phyloP scores from a whole-genome alignment of 2,113 vertebrate species.

The Delphinapterus leucas region DNA sequence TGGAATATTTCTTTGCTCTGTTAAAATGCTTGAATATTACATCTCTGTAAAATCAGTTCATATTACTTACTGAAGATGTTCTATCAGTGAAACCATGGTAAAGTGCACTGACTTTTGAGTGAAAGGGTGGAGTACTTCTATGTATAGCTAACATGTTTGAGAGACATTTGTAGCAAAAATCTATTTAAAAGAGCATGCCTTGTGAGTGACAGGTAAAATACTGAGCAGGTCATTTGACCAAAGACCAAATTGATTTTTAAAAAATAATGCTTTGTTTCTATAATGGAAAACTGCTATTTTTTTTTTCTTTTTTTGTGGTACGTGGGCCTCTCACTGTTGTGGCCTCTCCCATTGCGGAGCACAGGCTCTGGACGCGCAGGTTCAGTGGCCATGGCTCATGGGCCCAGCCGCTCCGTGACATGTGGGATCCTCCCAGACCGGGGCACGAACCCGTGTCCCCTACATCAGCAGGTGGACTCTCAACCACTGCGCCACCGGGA shows the following conservation, averaged over 20 bases:
- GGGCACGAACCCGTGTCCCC: too few species aligned
- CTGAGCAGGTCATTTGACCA: background rate
- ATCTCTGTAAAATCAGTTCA: background rate
- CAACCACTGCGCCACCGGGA: too few species aligned
- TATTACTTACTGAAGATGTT: background rate
- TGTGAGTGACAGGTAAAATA: background rate
- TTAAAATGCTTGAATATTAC: constrained; percentile 10
- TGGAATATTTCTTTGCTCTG: constrained; percentile 1
- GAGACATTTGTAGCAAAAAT: background rate
- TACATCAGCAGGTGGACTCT: too few species aligned
- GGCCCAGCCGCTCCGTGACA: too few species aligned
- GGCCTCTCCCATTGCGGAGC: too few species aligned
- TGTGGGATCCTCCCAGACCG: too few species aligned
- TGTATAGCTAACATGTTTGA: background rate
- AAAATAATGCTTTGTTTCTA: constrained; percentile 18
- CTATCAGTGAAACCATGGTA: background rate
- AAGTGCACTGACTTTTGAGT: constrained; percentile 21
- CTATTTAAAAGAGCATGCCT: background rate
- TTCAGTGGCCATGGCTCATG: too few species aligned
- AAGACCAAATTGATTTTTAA: background rate
- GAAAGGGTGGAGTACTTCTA: background rate
- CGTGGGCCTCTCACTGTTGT: too few species aligned
- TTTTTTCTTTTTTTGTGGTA: too few species aligned
- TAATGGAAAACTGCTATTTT: background rate
- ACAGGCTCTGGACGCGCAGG: too few species aligned